Base-by-base conservation (phyloP, 2,113 vertebrate species). In the Sisor rabdophorus region DNA sequence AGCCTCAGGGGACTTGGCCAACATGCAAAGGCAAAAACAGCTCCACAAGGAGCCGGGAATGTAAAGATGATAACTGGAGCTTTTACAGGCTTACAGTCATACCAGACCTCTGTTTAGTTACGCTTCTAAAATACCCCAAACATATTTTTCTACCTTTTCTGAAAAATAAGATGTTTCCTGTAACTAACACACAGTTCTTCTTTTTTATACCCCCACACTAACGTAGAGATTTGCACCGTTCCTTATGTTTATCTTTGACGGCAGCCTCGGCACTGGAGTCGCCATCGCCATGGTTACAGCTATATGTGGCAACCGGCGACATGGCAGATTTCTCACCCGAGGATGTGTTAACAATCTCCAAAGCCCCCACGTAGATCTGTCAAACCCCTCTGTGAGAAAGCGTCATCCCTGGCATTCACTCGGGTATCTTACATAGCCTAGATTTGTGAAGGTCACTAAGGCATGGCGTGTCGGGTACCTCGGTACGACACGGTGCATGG, bases 221-320 rank as follows among this genome's bases (percentile, higher is more conserved):
- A n/a, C 19, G 6, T 58, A 5, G 26, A 76, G 74, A 76, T 69
- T 68, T 44, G 12, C 58, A 71, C 44, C 55, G 61, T 74, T 59
- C 76, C 67, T 28, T 75, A 68, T 26, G 68, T 71, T 79, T 61
- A 68, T 75, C 79, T 73, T 55, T 65, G 77, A 80, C 70, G 68
- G 61, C 68, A 58, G 75, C 56, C 53, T 67, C 44, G 1, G 73
- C 61, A 50, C 56, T 22, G 58, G 76, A 77, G 68, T 75, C 44
- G 20, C 17, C 32, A 58, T 92, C 70, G 13, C 89, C 90, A 91
- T 90, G 86, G 91, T 84, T 89, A 90, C 88, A 81, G 86, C 90
- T 90, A 91, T 91, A 86, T 87, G 86, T 83, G 83, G 82, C 85
- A 87, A 85, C 85, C 85, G 82, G 85, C 72, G 50, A 84, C 71